phyloP scores from a whole-genome alignment of 2,113 vertebrate species.

The Eptesicus fuscus region DNA sequence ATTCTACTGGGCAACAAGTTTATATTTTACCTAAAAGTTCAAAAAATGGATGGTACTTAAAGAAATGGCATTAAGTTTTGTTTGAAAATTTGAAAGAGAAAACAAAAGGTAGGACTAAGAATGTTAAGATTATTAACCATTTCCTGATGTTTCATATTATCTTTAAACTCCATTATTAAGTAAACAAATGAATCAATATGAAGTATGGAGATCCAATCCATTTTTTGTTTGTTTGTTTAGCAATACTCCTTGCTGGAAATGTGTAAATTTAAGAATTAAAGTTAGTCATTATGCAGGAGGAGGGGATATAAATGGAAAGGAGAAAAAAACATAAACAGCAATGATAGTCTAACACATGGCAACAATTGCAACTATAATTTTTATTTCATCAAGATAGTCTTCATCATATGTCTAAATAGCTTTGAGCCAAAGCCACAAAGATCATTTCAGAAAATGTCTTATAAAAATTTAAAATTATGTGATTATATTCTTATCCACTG shows the following conservation, averaged over 20 bases:
- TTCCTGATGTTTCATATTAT: background rate
- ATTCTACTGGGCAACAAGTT: background rate
- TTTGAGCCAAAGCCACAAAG: background rate
- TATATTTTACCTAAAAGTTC: background rate
- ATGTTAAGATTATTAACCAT: background rate
- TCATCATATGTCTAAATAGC: background rate
- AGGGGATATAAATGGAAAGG: background rate
- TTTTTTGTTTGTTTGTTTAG: background rate
- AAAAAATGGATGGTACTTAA: background rate
- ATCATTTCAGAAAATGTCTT: slow-evolving; percentile 2
- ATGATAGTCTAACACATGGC: background rate
- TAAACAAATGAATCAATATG: background rate
- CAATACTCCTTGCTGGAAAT: background rate
- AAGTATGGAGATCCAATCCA: background rate
- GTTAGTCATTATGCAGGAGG: background rate
- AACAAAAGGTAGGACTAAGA: background rate
- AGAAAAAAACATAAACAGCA: background rate
- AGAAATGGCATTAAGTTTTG: background rate
- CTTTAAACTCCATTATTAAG: background rate
- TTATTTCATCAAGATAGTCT: background rate
- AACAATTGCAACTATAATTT: background rate
- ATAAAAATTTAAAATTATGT: slow-evolving; percentile 8
- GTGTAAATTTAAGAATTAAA: background rate
- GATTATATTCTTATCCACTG: slow-evolving; percentile 1
- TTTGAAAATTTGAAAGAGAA: background rate